These are phyloP conservation scores for Psittacula cyanocephala DNA, from an alignment of 2,113 vertebrate genomes.

Conservation along the genomic window DNA sequence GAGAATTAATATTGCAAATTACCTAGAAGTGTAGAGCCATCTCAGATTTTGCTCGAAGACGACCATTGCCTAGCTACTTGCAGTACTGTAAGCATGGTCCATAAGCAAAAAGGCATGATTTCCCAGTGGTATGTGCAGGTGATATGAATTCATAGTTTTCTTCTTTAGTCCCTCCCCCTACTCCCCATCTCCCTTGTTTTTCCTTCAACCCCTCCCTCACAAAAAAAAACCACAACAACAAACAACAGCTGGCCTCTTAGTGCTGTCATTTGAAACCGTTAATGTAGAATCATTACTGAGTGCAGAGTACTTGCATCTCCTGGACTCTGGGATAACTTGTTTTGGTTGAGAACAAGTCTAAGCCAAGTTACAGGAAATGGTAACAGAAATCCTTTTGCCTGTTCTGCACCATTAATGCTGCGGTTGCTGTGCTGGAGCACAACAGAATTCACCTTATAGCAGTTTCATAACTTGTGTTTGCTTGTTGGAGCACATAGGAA, in stretches of 20 bases:
- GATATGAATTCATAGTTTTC: neutral
- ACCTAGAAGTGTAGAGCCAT: neutral
- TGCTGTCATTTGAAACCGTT: neutral
- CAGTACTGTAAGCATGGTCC: neutral
- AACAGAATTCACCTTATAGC: neutral
- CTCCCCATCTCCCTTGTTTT: neutral
- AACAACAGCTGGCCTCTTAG: neutral
- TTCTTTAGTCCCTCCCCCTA: neutral
- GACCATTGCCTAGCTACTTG: neutral
- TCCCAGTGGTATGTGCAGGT: neutral
- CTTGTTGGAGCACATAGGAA: neutral
- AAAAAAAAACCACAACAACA: too few relatives aligned
- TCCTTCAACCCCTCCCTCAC: accelerated
- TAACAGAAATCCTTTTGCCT: neutral
- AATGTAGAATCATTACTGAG: neutral
- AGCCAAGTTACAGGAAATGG: neutral
- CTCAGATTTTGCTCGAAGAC: neutral
- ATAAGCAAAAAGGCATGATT: neutral
- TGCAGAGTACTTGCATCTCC: neutral
- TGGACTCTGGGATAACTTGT: neutral
- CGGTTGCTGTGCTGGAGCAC: neutral
- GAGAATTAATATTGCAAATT: neutral
- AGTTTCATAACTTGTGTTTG: neutral
- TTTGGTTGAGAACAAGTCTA: neutral
- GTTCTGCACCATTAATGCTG: neutral